Base-by-base conservation (phyloP, 2,113 vertebrate genomes). In the Sylvilagus bachmani region DNA sequence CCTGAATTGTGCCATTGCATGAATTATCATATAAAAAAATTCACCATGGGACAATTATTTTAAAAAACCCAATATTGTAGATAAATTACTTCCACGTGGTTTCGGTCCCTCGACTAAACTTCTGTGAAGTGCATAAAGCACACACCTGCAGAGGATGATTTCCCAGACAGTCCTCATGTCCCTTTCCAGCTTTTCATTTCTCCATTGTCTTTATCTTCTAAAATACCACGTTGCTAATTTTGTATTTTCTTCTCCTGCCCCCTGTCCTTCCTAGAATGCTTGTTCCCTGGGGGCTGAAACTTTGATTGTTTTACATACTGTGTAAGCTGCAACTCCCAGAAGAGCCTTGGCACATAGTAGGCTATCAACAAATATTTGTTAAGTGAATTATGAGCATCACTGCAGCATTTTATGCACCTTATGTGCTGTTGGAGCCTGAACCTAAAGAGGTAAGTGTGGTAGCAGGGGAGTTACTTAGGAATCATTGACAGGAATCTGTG, bases 61-160 rank as follows among this genome's bases (percentile, higher is more conserved):
- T 38, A 53, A 90, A 94, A 96, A 64, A 6, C 10, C 51, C 69
- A 66, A 80, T 71, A 17, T 91, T 33, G 9, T 82, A 89, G 58
- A 95, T 78, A 93, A 91, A 64, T 69, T 22, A 67, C 24, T 31
- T 33, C n/a, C n/a, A 5, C 73, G 36, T 4, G 74, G 49, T 91
- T 89, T 91, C 27, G 49, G n/a, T 89, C 4, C 2, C 24, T 86
- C 25, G 29, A 14, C 24, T 55, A 78, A 69, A 25, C 6, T 53
- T 77, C 36, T 51, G 2, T 33, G 33, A 12, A 51, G 17, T 31
- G 11, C 19, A 49, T 29, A 77, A 67, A 78, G n/a, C 25, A 67
- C 12, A 66, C 10, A 55, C 69, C 49, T 21, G 17, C 33, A 79
- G 12, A 58, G 79, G n/a, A 81, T 10, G 44, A 73, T 64, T 73